Conservation (phyloP, 2,113 vertebrate genomes). For the Leuciscus idus region DNA sequence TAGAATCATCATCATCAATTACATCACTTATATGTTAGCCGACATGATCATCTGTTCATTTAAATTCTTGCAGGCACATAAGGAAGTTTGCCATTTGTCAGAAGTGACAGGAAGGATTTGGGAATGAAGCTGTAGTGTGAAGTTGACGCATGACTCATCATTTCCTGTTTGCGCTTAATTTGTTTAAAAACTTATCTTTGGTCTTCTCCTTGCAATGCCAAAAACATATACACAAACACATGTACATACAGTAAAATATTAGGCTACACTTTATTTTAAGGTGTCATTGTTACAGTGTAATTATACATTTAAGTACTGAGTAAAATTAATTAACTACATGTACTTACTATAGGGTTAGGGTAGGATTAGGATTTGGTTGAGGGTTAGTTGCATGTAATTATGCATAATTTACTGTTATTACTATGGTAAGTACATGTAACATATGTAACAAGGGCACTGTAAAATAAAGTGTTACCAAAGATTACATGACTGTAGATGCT, state of each 20-base stretch:
- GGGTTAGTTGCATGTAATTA: no score
- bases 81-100: slow-evolving; percentile 46
- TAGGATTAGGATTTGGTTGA: no score
- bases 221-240: not conserved
- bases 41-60: slow-evolving; percentile 52
- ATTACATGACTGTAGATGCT: not conserved
- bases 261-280: no score
- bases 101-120: slow-evolving; percentile 17
- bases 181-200: not conserved
- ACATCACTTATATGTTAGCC: slow-evolving; percentile 44
- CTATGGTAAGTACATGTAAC: no score
- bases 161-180: slow-evolving; percentile 17
- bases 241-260: not conserved
- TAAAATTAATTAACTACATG: no score
- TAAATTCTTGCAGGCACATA: slow-evolving; percentile 31
- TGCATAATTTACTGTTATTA: no score
- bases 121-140: not conserved
- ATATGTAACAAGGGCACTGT: no score
- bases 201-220: not conserved
- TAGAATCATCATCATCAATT: slow-evolving; percentile 58
- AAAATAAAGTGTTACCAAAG: no score
- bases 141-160: not conserved
- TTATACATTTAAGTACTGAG: no score
- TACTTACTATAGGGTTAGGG: no score
- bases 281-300: no score